A percentile compares a stretch with the other conserved stretches of the same genome.
Evolutionary conservation across 2,797 vertebrate species (phyloP).

Genomic region (Clamator glandarius): DNA sequence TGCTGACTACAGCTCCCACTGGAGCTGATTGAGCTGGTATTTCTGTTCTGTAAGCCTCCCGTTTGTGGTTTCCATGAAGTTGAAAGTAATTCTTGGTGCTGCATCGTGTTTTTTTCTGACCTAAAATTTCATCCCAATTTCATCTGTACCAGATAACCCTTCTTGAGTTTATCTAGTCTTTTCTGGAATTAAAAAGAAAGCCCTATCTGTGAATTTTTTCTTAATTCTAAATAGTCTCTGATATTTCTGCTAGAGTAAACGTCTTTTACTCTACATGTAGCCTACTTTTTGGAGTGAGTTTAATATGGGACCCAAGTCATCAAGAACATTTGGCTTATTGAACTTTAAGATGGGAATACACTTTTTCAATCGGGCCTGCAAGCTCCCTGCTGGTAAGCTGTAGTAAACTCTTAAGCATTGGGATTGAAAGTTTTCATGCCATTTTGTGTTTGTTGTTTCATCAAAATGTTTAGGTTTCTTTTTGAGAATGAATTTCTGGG

Average conservation of each 20-base stretch:
- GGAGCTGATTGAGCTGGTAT: conserved; percentile 25
- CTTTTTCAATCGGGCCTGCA: not conserved
- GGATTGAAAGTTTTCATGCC: not conserved
- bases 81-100: conserved; percentile 6
- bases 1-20: not conserved
- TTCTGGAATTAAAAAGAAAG: not conserved
- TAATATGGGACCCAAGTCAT: not conserved
- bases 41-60: conserved; percentile 5
- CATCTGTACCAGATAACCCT: not conserved
- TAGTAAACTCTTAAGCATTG: not conserved
- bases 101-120: not conserved
- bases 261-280: not conserved
- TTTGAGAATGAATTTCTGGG: not conserved
- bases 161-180: not conserved
- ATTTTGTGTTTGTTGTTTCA: not conserved
- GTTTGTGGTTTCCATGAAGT: not conserved
- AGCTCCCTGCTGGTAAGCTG: not conserved
- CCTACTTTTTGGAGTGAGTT: not conserved
- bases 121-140: not conserved
- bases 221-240: not conserved
- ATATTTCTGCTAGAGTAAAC: conserved; percentile 31
- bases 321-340: not conserved
- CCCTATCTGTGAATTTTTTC: not conserved
- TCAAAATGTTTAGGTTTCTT: not conserved
- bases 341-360: not conserved